Evolutionary conservation across 2,797 vertebrate species (phyloP), one percentile per base, ranked within the genome.

Genomic region (Amphiprion clarkii): DNA sequence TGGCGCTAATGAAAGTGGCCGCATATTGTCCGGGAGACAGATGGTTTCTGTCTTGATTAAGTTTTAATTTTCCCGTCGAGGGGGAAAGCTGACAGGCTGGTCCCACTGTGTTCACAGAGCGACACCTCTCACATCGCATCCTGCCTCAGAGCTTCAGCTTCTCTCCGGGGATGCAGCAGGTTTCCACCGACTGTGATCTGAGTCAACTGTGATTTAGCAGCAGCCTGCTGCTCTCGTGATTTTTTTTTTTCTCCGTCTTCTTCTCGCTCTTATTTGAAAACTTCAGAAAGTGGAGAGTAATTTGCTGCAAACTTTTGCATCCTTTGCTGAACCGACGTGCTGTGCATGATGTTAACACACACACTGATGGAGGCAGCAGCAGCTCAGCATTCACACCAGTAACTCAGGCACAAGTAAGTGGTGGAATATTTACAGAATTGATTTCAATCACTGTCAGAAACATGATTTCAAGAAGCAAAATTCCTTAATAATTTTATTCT

Each of bases 31-130:
- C 81, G 16, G 68, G 29, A 87, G 89, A 92, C 94, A 96, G 94
- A 95, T 96, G 95, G 93, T 91, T 88, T 82, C 82, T 88, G 67
- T 84, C 89, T 91, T 94, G 93, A 95, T 95, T 92, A 93, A 91
- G 90, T 92, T 94, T 91, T 87, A 84, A 86, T 89, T 91, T 91
- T 68, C 74, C 79, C 66, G 72, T 81, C 66, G 53, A 75, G 78
- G 76, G 78, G 76, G 21, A 72, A 72, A 80, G 71, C 82, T 80
- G 79, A 55, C 72, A 74, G 81, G 61, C 74, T 83, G 57, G 46
- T 73, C 67, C 69, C 11, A 13, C 56, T 23, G 78, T 53, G 65
- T 71, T 79, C 49, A 69, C 64, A 73, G 72, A 63, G 12, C 67
- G 36, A 42, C 52, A 31, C 84, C 55, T 59, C 53, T 67, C 73